Evolutionary conservation across 2,113 vertebrate genomes (phyloP).

Genomic region (Falco punctatus): DNA sequence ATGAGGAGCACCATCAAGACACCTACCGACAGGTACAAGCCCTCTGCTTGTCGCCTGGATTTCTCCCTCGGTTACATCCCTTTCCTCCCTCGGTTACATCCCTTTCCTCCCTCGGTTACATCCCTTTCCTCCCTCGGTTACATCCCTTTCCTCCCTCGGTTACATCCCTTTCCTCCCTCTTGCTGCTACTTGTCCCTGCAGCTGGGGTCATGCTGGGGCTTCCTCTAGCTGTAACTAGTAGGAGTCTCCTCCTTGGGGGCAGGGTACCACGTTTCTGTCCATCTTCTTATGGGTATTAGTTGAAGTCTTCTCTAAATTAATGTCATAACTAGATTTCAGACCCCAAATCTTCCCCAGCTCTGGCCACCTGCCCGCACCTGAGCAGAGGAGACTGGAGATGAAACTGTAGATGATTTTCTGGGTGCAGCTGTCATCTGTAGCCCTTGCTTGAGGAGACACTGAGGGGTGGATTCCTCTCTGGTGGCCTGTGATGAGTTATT

Average conservation of each 20-base stretch:
- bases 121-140: background rate
- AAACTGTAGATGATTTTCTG: background rate
- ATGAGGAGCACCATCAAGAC: slow-evolving; percentile 94
- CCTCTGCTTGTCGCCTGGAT: background rate
- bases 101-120: background rate
- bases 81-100: background rate
- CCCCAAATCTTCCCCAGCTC: background rate
- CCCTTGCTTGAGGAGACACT: background rate
- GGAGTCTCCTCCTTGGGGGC: background rate
- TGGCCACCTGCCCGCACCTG: background rate
- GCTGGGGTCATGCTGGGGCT: background rate
- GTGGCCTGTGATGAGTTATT: background rate
- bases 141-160: background rate
- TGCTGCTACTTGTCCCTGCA: background rate
- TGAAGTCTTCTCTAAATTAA: background rate
- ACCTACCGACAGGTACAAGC: slow-evolving; percentile 91
- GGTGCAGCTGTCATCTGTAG: background rate
- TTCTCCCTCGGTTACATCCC: background rate
- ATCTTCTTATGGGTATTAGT: background rate
- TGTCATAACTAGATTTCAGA: background rate
- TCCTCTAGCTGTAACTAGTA: background rate
- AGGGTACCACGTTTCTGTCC: background rate
- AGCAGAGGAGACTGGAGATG: background rate
- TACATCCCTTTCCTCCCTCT: background rate
- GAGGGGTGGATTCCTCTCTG: background rate